Base-by-base conservation (phyloP, 2,888 invertebrate genomes). In the Harmothoe impar region DNA sequence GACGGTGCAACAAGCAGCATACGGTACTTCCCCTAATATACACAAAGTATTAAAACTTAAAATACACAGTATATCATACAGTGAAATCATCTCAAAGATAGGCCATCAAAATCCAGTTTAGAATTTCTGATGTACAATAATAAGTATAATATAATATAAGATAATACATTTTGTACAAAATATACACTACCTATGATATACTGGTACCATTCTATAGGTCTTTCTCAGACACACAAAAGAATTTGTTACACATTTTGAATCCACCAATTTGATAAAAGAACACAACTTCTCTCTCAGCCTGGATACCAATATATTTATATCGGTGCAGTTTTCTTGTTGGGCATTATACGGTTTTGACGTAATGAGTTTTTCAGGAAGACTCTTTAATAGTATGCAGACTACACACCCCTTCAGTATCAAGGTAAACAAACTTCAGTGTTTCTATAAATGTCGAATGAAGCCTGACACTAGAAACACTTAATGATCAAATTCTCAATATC, bases 81-180 rank as follows among this genome's bases (percentile, higher is more conserved):
- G 1, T 12, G 23, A 25, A 72, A 72, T 72, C 29, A 72, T 72
- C 72, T 29, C 25, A 72, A 72, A 72, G 29, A 72, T 15, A 72
- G 25, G 29, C 25, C 29, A 23, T 23, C 72, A 29, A 29, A 29
- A n/a, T 72, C 72, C 20, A 29, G 31, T 72, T 72, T 3, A 29
- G 72, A 72, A 72, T 29, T 15, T 72, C n/a, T 29, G 25, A 29
- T 72, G 29, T n/a, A 72, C 29, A 72, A 29, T 29, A 72, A 29
- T 25, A 72, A 29, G 72, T 72, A 72, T 29, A 72, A 72, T 72
- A 72, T 43, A n/a, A n/a, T n/a, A 43, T 72, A 25, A 72, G 29
- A 72, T 72, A 72, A 72, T 72, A 72, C 72, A 72, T 7, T 72
- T 72, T 72, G 72, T 72, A 72, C 72, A 72, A 72, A 72, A 72